Base-by-base conservation (phyloP, 1,140 invertebrate species). In the Lineus longissimus region DNA sequence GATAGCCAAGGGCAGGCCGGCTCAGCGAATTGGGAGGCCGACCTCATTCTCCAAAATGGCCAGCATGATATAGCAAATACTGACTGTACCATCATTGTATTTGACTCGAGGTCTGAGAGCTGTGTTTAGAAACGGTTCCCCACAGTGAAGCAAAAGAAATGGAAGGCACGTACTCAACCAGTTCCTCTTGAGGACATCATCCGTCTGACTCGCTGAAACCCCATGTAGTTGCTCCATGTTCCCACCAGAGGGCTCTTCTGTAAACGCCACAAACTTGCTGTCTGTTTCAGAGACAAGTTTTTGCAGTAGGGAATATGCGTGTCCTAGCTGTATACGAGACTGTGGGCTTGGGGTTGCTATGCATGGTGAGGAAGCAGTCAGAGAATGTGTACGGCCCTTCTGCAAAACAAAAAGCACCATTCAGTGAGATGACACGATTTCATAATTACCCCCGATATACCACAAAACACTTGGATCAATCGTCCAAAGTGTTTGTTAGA, bases 271-370 rank as follows among this genome's bases (percentile, higher is more conserved):
- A 33, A 92, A 89, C 77, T 94, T 93, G 74, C 93, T 94, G 63
- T 93, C 92, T n/a, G 91, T 92, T 81, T 98, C 95, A 4, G 93
- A 91, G 43, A 98, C 94, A 15, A 98, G 82, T 78, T 94, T 90
- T 69, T 95, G 91, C 30, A 97, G 80, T 90, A 97, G 93, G 2
- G 86, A 87, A 9, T 89, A 90, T 1, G 88, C 88, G 65, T 88
- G 86, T 4, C 86, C 86, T 62, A 86, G 83, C 64, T 88, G 87
- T 11, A 87, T 79, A 45, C 84, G 83, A 68, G 81, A 83, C 45
- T 73, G 62, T 6, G 73, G 71, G 55, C 69, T 74, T 1, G 76
- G 69, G 17, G 63, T 70, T 13, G 63, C 66, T 9, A 65, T 65
- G 59, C 70, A 62, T 62, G 56, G 69, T 59, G 71, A 55, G 63